A percentile compares a stretch with the other conserved stretches of the same genome.
Conservation (phyloP, 1,140 invertebrate genomes). For the Brachionus angularis region DNA sequence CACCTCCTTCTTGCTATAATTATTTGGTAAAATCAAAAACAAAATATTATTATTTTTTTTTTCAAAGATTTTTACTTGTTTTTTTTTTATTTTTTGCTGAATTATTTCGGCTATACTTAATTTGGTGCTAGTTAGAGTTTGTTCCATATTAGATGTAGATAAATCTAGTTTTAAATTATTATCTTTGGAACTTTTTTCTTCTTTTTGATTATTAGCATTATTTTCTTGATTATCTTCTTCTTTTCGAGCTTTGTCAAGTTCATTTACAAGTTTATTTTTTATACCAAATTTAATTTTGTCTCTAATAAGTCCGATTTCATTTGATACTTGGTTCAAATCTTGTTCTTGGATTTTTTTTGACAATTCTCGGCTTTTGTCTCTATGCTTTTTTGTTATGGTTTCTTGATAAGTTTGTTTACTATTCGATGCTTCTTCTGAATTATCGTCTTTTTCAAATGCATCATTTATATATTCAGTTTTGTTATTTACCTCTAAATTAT, state of each 20-base stretch:
- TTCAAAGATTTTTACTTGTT: conserved; percentile 1
- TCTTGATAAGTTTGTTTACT: background rate
- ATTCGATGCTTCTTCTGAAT: background rate
- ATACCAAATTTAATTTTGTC: conserved; percentile 9
- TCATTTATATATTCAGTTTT: background rate
- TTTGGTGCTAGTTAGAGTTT: background rate
- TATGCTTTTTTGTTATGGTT: background rate
- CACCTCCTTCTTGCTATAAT: background rate
- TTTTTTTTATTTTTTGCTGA: conserved; percentile 18
- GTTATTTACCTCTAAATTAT: too few relatives aligned
- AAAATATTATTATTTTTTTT: background rate
- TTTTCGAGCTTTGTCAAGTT: conserved; percentile 12
- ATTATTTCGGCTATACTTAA: background rate
- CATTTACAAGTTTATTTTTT: background rate
- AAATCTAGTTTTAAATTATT: conserved; percentile 31
- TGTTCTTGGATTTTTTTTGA: background rate
- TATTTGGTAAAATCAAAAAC: background rate
- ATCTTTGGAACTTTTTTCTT: too few relatives aligned
- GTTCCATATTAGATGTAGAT: conserved; percentile 16
- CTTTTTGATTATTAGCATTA: background rate
- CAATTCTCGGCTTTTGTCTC: conserved; percentile 35
- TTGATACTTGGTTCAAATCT: conserved; percentile 19
- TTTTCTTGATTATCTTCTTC: background rate
- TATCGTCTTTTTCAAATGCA: conserved; percentile 12
- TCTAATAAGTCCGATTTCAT: conserved; percentile 12